phyloP scores from a whole-genome alignment of 2,797 vertebrate species.

The Florisuga fusca region DNA sequence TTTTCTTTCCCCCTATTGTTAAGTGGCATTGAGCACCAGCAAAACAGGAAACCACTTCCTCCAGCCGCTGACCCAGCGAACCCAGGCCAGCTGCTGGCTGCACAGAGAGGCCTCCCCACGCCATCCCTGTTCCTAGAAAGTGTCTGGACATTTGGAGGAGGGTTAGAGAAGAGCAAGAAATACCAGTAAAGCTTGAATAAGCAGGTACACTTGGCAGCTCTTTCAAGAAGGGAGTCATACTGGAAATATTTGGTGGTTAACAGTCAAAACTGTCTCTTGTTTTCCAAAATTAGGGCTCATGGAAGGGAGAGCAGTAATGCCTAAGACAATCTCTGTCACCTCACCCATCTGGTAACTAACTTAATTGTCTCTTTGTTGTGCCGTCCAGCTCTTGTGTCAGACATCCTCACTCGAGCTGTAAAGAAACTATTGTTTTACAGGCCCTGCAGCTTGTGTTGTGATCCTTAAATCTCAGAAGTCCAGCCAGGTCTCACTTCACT shows the following conservation, averaged over 20 bases:
- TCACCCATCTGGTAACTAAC: not conserved
- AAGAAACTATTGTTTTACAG: conserved; percentile 35
- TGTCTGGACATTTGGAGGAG: conserved; percentile 31
- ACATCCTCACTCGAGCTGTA: not conserved
- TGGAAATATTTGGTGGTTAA: not conserved
- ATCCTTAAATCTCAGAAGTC: conserved; percentile 29
- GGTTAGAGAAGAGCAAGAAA: not conserved
- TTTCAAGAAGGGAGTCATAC: not conserved
- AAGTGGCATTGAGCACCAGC: conserved; percentile 75
- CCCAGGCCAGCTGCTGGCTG: conserved; percentile 48
- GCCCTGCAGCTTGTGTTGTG: conserved; percentile 23
- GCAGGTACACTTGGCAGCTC: not conserved
- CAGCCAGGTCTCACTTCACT: not conserved
- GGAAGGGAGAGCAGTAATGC: not conserved
- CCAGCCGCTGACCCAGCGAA: conserved; percentile 45
- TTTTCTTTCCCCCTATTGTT: conserved; percentile 80
- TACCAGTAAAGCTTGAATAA: conserved; percentile 11
- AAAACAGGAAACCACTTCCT: conserved; percentile 81
- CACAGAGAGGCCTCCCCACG: not conserved
- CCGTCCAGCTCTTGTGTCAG: not conserved
- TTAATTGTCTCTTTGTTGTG: conserved; percentile 2
- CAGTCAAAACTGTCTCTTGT: not conserved
- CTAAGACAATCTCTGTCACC: not conserved
- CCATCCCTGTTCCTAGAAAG: conserved; percentile 54
- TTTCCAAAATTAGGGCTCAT: not conserved